Evolutionary conservation across 2,113 vertebrate genomes (phyloP).

Genomic region (Gulo gulo): DNA sequence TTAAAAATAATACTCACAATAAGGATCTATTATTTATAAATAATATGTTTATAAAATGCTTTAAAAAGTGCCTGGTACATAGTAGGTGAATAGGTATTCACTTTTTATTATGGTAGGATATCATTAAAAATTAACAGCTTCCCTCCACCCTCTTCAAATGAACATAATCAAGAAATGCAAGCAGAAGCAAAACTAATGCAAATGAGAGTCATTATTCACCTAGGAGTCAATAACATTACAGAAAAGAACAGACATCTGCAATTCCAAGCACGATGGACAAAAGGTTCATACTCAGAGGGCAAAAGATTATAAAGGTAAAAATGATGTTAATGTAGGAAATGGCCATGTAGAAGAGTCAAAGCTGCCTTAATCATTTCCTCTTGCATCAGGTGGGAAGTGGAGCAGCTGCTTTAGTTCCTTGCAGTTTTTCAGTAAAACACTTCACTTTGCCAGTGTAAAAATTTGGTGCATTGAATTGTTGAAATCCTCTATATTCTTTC

Average conservation of each 20-base stretch:
- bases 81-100: slow-evolving; percentile 1
- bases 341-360: background rate
- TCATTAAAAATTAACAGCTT: slow-evolving; percentile 16
- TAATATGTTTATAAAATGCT: slow-evolving; percentile 17
- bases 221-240: background rate
- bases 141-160: background rate
- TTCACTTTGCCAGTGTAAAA: slow-evolving; percentile 38
- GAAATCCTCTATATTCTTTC: slow-evolving; percentile 61
- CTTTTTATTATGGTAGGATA: background rate
- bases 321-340: background rate
- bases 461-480: slow-evolving; percentile 49
- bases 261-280: background rate
- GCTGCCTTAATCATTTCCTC: background rate
- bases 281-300: background rate
- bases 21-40: too few species aligned
- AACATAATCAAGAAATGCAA: slow-evolving; percentile 11
- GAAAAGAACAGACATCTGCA: slow-evolving; percentile 20
- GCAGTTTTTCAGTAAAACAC: background rate
- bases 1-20: background rate
- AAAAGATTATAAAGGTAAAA: background rate
- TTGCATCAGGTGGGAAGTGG: background rate
- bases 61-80: background rate
- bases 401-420: background rate
- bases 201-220: background rate
- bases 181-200: background rate